Base-by-base conservation (phyloP, 2,797 vertebrate genomes). In the Myripristis murdjan region DNA sequence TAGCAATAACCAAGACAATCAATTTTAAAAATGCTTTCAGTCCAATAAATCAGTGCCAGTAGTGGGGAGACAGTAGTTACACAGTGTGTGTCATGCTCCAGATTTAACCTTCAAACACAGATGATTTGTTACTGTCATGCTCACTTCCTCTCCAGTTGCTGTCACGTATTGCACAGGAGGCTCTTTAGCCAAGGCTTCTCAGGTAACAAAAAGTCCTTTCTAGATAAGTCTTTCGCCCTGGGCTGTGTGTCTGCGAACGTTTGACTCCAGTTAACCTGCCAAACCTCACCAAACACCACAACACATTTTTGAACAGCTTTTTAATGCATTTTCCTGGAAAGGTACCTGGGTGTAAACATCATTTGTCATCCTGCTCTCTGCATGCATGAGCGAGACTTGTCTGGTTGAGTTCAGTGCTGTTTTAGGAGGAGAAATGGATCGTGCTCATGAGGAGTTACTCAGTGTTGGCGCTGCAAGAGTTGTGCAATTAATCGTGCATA, bases 21-120 rank as follows among this genome's bases (percentile, higher is more conserved):
- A 11, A 67, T 72, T 37, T 56, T 16, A 28, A 55, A 63, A 39
- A 63, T 35, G 26, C 5, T 18, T 2, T 20, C 16, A 24, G 48
- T 47, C n/a, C 49, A 44, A 60, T 67, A 59, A 75, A 60, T 74
- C 35, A 47, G 0, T 68, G 49, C 2, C 24, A 60, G 44, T 49
- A 55, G 22, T 73, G 44, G 22, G 64, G 22, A 51, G 74, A 75
- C 64, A 59, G 33, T 7, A 24, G 43, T 43, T 24, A 68, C 56
- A 43, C 31, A 39, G 35, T 20, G 8, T 1, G 8, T 77, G n/a
- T 72, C 60, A 64, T 26, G 20, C 58, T 61, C 49, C 71, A 54
- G 67, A 54, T 56, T 22, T 70, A 23, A 31, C 57, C 20, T 33
- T 53, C 26, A 35, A 61, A 63, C 53, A 43, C 31, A 43, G 24